phyloP scores from a whole-genome alignment of 2,113 vertebrate genomes.

The Prochilodus magdalenae region DNA sequence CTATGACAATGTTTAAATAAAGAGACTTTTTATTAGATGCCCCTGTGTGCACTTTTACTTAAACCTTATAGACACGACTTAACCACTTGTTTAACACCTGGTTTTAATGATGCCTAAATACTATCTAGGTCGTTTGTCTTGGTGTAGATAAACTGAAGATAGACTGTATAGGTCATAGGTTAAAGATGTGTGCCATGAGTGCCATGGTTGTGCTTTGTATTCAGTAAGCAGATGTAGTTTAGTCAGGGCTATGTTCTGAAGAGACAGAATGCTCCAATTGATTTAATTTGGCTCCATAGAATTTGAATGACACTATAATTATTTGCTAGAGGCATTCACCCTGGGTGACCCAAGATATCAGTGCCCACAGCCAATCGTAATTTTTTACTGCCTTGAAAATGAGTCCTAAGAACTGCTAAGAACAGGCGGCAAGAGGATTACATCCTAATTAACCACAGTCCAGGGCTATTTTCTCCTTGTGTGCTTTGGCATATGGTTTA shows the following conservation, averaged over 20 bases:
- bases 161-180: too few species aligned
- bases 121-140: too few species aligned
- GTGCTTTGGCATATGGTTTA: not conserved
- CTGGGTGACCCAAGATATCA: not conserved
- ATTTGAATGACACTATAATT: not conserved
- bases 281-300: not conserved
- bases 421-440: constrained; percentile 43
- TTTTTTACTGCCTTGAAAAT: constrained; percentile 6
- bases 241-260: too few species aligned
- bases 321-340: not conserved
- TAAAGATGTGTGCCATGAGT: too few species aligned
- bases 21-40: too few species aligned
- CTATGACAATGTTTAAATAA: too few species aligned
- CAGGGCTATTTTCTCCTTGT: constrained; percentile 43
- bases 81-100: too few species aligned
- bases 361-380: constrained; percentile 18
- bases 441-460: constrained; percentile 42
- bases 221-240: not conserved
- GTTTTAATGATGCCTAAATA: too few species aligned
- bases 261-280: too few species aligned
- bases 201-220: not conserved
- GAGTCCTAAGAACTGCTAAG: constrained; percentile 38
- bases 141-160: too few species aligned
- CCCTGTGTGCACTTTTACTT: too few species aligned
- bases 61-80: too few species aligned